These are phyloP conservation scores for Brachycybe producta DNA, from an alignment of 2,888 invertebrate genomes.

Conservation along the genomic window DNA sequence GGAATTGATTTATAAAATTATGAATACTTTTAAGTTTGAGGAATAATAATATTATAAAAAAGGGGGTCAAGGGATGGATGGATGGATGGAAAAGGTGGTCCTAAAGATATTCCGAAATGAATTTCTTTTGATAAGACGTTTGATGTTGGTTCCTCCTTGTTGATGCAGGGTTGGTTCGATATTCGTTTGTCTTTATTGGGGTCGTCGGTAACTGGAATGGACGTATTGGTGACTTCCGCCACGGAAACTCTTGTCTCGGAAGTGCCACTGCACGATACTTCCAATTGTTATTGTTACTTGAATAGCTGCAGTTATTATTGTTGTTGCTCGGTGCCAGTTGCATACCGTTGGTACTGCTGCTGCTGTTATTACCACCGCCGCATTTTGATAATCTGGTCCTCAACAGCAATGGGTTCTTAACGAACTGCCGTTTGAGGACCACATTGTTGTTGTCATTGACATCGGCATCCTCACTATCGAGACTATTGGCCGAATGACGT, in stretches of 20 bases:
- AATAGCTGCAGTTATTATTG: conserved; percentile 12
- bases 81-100: not conserved
- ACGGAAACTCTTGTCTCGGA: conserved; percentile 14
- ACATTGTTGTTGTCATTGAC: not conserved
- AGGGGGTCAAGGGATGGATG: not conserved
- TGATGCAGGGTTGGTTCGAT: not conserved
- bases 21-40: not conserved
- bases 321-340: not conserved
- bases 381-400: not conserved
- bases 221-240: conserved; percentile 6
- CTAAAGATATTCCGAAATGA: conserved; percentile 14
- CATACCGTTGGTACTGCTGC: not conserved
- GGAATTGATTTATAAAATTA: not conserved
- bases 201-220: conserved; percentile 2
- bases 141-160: not conserved
- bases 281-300: conserved; percentile 10
- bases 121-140: conserved; percentile 12
- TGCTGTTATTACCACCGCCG: not conserved
- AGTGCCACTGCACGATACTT: conserved; percentile 2
- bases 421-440: not conserved
- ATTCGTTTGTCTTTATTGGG: not conserved
- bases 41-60: not conserved
- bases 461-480: not conserved
- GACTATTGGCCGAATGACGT: not conserved
- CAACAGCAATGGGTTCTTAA: not conserved